Conservation (phyloP, 1,140 invertebrate species). For the Rhizoglyphus robini region DNA sequence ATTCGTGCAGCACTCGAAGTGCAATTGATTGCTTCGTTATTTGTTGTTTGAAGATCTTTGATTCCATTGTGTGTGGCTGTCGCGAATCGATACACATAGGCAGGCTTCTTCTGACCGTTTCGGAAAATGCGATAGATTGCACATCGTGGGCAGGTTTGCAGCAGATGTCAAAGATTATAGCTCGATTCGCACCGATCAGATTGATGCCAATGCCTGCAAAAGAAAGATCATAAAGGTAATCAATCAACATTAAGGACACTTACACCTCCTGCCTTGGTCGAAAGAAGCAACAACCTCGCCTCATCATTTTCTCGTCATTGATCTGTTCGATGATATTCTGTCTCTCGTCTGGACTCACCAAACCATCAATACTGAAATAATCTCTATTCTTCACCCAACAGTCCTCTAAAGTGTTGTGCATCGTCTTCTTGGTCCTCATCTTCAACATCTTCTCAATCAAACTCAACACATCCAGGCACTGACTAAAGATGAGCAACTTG, state of each 20-base stretch:
- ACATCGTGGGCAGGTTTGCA: slow-evolving; percentile 99
- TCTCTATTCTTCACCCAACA: slow-evolving; percentile 72
- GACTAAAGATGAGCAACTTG: slow-evolving; percentile 88
- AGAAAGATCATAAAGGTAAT: neutral
- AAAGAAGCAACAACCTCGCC: slow-evolving; percentile 91
- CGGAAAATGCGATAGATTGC: slow-evolving; percentile 94
- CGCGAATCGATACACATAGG: slow-evolving; percentile 88
- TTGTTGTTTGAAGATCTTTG: slow-evolving; percentile 94
- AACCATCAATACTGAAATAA: slow-evolving; percentile 89
- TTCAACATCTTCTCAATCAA: slow-evolving; percentile 76
- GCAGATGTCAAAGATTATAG: slow-evolving; percentile 93
- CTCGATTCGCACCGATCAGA: slow-evolving; percentile 81
- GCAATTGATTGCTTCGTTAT: slow-evolving; percentile 69
- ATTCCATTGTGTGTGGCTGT: slow-evolving; percentile 92
- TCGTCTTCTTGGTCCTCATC: slow-evolving; percentile 38
- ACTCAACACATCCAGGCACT: slow-evolving; percentile 70
- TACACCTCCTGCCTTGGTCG: slow-evolving; percentile 52
- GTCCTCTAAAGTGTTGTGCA: slow-evolving; percentile 46
- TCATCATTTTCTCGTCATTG: slow-evolving; percentile 71
- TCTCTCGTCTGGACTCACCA: slow-evolving; percentile 77
- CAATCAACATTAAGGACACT: neutral
- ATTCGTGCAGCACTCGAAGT: slow-evolving; percentile 92
- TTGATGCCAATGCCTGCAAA: slow-evolving; percentile 78
- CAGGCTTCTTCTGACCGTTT: slow-evolving; percentile 86
- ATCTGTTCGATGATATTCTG: slow-evolving; percentile 95